Evolutionary conservation across 2,797 vertebrate species (phyloP).

Genomic region (Phoxinus dragarum): DNA sequence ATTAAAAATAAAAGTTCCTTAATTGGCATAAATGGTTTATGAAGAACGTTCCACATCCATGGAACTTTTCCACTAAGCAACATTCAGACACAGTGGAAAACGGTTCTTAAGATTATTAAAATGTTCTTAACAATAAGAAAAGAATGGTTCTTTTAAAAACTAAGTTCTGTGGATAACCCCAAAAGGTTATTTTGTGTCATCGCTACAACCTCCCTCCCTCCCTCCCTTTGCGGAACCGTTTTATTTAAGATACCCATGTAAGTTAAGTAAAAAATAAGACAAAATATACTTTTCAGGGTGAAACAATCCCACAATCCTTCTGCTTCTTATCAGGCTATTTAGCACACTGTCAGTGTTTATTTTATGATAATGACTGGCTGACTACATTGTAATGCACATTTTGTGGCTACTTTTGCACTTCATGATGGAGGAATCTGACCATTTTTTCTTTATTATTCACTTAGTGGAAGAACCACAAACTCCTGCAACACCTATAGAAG

Average conservation of each 20-base stretch:
- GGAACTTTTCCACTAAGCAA: not conserved
- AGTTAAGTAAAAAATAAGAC: not conserved
- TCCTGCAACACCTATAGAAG: conserved; percentile 53
- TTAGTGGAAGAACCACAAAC: conserved; percentile 52
- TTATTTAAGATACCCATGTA: too few relatives aligned
- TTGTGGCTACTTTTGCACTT: not conserved
- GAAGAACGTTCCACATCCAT: not conserved
- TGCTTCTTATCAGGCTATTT: not conserved
- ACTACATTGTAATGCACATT: not conserved
- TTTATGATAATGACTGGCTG: not conserved
- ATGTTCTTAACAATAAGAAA: not conserved
- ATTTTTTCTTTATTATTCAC: conserved; percentile 62
- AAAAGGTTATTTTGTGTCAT: too few relatives aligned
- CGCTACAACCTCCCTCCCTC: too few relatives aligned
- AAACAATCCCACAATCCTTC: not conserved
- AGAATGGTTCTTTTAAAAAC: not conserved
- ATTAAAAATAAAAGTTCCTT: not conserved
- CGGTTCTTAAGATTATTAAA: not conserved
- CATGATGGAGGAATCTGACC: not conserved
- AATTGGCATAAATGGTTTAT: not conserved
- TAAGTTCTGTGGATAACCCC: not conserved
- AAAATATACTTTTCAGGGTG: not conserved
- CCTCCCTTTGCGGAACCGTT: too few relatives aligned
- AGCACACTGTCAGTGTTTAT: not conserved
- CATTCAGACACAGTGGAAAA: not conserved